phyloP scores from a whole-genome alignment of 2,113 vertebrate genomes.

The Callaeas wilsoni region DNA sequence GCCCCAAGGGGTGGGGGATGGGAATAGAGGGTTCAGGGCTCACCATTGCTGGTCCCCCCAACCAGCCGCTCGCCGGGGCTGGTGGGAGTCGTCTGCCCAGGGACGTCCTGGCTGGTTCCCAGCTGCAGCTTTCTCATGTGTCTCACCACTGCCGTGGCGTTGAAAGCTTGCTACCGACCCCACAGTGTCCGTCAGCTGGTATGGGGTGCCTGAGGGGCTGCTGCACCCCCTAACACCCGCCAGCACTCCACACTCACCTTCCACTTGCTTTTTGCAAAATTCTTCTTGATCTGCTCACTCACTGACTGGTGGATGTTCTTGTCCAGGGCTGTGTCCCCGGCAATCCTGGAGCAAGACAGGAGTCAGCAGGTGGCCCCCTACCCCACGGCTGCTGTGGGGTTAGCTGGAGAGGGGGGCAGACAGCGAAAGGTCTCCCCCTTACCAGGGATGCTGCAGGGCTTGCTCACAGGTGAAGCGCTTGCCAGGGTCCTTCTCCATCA shows the following conservation, averaged over 20 bases:
- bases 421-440: neutral
- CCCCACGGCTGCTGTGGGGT: conserved; percentile 47
- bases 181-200: neutral
- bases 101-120: conserved; percentile 85
- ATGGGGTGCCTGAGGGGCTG: neutral
- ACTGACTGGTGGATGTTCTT: conserved; percentile 99
- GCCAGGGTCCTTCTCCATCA: conserved; percentile 92
- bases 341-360: conserved; percentile 78
- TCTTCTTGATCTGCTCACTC: conserved; percentile 97
- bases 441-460: conserved; percentile 97
- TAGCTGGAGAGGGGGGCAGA: neutral
- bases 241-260: conserved; percentile 75
- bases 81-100: conserved; percentile 72
- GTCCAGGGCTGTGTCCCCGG: conserved; percentile 92
- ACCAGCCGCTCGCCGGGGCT: conserved; percentile 70
- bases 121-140: conserved; percentile 96
- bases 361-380: conserved; percentile 23
- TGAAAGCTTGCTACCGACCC: conserved; percentile 91
- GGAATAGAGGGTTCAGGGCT: neutral
- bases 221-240: neutral
- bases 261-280: conserved; percentile 99
- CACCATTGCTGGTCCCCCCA: conserved; percentile 72
- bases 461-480: conserved; percentile 92
- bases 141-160: conserved; percentile 92
- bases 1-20: accelerated